These are phyloP conservation scores for Clostera curtula DNA, from an alignment of 2,888 invertebrate genomes.

Conservation along the genomic window DNA sequence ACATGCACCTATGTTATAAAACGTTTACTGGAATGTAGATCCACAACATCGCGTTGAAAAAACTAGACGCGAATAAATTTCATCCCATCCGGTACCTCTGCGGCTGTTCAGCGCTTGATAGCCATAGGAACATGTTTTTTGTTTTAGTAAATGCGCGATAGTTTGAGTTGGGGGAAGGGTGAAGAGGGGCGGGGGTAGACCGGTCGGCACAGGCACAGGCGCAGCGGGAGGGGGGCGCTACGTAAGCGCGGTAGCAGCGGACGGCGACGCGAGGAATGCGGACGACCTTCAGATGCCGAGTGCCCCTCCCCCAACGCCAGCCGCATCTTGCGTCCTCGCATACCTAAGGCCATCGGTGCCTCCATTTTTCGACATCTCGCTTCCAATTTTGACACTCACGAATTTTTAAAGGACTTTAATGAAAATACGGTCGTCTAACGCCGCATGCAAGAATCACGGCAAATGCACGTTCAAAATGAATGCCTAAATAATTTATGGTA, in stretches of 20 bases:
- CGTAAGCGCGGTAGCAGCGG: conserved; percentile 75
- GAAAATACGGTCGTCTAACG: neutral
- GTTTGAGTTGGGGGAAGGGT: conserved; percentile 63
- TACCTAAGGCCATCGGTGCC: conserved; percentile 65
- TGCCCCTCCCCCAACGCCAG: conserved; percentile 67
- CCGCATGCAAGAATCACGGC: conserved; percentile 10
- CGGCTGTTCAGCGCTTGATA: conserved; percentile 65
- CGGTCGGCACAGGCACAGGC: conserved; percentile 44
- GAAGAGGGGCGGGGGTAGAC: conserved; percentile 47
- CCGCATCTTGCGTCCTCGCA: conserved; percentile 74
- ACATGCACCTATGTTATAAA: no score
- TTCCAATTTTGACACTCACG: conserved; percentile 64
- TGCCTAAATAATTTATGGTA: conserved; percentile 9
- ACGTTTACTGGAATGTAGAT: conserved; percentile 58
- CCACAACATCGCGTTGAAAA: conserved; percentile 52
- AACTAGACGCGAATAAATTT: conserved; percentile 71
- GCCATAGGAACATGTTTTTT: conserved; percentile 70
- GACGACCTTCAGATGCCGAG: conserved; percentile 74
- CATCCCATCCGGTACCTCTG: conserved; percentile 71
- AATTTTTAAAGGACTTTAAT: conserved; percentile 25
- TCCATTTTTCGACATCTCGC: conserved; percentile 68
- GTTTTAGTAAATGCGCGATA: conserved; percentile 70
- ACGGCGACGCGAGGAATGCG: conserved; percentile 74
- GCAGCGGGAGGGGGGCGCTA: conserved; percentile 54
- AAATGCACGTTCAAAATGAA: no score